Evolutionary conservation across 1,140 invertebrate species (phyloP), one percentile per base, ranked within the genome.

Genomic region (Lasioglossum baleicum): DNA sequence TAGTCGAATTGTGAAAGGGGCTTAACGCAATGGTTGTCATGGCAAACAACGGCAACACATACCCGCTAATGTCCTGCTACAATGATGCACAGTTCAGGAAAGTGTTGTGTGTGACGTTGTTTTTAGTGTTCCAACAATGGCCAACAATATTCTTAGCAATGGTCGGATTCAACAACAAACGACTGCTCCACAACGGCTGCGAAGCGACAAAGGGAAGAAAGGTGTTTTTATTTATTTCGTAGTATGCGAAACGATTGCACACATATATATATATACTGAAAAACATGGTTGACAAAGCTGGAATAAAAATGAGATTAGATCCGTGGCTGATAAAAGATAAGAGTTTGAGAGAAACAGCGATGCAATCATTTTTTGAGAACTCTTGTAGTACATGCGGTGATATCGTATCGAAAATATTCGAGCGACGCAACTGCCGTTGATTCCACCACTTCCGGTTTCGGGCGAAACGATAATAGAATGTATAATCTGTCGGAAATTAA

Each of bases 101-200:
- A 8, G 10, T 48, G 35, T 1, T 31, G 10, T 48, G 10, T 10
- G 44, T 1, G 40, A 31, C n/a, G n/a, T 42, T 65, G 53, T 2
- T 31, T 15, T 26, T n/a, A 53, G 44, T 44, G 20, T 63, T 42
- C 7, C 17, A 31, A 81, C 26, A 84, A 90, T 90, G 88, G 85
- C 85, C 66, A 89, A 90, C 63, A 90, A 90, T 69, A 40, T 64
- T 22, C 53, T 91, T 22, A 90, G 86, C 35, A 91, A 91, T 67
- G 90, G 90, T 0, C 84, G 86, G 64, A 83, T 90, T 51, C 85
- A 86, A 2, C 88, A 91, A 65, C 78, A 79, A 76, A 73, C 69
- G 20, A 82, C 75, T 11, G 71, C 73, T 10, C 42, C 79, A 11
- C 86, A 90, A 74, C 86, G 87, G 40, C 70, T 85, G 17, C 82